These are phyloP conservation scores for Melanerpes formicivorus DNA, from an alignment of 2,113 vertebrate genomes.

Conservation along the genomic window DNA sequence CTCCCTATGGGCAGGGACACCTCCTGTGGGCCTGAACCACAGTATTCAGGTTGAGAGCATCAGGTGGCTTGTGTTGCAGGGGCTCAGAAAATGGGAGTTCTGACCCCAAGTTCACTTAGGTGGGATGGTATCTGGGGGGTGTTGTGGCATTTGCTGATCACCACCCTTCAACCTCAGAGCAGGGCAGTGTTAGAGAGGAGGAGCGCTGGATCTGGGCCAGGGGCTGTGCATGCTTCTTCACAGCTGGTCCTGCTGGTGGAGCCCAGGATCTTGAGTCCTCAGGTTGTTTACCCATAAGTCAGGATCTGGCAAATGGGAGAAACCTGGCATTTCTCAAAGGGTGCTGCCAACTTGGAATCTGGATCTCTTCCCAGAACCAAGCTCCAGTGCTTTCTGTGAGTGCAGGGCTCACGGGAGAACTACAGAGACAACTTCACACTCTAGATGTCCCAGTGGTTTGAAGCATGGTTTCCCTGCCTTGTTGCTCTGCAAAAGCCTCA, in stretches of 20 bases:
- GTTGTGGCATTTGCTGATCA: not conserved
- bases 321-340: not conserved
- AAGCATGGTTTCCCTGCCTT: not conserved
- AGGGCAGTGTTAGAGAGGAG: not conserved
- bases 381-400: not conserved
- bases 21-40: not conserved
- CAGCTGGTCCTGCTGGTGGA: not conserved
- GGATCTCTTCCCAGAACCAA: not conserved
- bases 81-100: not conserved
- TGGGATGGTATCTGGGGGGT: not conserved
- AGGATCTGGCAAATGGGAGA: not conserved
- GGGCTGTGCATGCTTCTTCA: not conserved
- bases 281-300: not conserved
- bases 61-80: not conserved
- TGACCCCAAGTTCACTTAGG: not conserved
- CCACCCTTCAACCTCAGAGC: not conserved
- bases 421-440: rapidly evolving
- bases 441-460: not conserved
- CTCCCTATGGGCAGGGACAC: not conserved
- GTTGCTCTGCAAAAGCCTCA: not conserved
- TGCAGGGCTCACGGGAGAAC: not conserved
- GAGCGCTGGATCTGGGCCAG: rapidly evolving
- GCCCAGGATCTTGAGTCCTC: not conserved
- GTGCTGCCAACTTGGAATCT: not conserved
- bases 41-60: not conserved